A percentile compares a stretch with the other conserved stretches of the same genome.
Evolutionary conservation across 2,888 invertebrate genomes (phyloP).

Genomic region (Orchesellides sinensis): DNA sequence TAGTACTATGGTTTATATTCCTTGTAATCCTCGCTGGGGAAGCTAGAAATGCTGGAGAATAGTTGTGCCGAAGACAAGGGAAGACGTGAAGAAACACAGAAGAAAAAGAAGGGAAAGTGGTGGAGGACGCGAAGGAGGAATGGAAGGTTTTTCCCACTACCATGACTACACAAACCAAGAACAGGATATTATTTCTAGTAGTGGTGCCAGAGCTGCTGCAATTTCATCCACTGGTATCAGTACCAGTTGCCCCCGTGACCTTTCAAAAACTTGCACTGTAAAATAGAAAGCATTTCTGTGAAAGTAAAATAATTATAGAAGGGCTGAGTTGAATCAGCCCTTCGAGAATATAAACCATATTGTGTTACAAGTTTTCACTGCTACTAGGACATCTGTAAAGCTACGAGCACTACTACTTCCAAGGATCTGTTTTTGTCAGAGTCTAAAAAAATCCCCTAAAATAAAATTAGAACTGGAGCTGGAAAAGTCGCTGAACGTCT

Average conservation of each 20-base stretch:
- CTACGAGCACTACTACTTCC: too few relatives aligned
- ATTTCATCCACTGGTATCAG: slow-evolving; percentile 28
- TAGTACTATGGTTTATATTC: slow-evolving; percentile 5
- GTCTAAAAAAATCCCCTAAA: too few relatives aligned
- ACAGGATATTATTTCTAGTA: slow-evolving; percentile 29
- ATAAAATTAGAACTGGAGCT: too few relatives aligned
- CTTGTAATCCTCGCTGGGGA: neutral
- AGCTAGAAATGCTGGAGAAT: slow-evolving; percentile 53
- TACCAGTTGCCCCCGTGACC: slow-evolving; percentile 50
- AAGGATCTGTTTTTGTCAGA: too few relatives aligned
- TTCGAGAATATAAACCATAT: neutral
- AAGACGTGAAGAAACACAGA: slow-evolving; percentile 31
- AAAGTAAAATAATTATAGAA: neutral
- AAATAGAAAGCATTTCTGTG: slow-evolving; percentile 31
- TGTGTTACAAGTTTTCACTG: neutral
- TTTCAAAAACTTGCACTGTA: slow-evolving; percentile 46
- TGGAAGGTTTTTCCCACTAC: slow-evolving; percentile 39
- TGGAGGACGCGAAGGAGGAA: slow-evolving; percentile 45
- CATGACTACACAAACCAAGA: slow-evolving; percentile 39
- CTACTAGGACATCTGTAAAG: too few relatives aligned
- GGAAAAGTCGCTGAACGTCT: too few relatives aligned
- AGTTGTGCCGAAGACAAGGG: slow-evolving; percentile 25
- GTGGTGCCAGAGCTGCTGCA: slow-evolving; percentile 21
- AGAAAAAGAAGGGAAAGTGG: slow-evolving; percentile 55
- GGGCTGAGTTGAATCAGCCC: slow-evolving; percentile 3